Conservation (phyloP, 2,888 invertebrate species). For the Cataglyphis altisquamis region DNA sequence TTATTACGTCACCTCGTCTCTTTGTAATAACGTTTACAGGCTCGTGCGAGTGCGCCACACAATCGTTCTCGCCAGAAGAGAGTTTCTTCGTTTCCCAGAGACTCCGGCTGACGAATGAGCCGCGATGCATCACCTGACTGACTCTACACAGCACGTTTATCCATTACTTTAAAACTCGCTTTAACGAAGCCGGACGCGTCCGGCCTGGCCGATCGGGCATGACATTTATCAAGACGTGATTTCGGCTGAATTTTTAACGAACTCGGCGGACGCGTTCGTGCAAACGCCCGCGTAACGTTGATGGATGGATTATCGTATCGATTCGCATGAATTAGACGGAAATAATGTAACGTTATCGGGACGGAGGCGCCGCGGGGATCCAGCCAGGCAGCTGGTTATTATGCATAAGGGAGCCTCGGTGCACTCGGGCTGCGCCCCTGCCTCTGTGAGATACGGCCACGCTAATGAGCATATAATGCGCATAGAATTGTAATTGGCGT, state of each 20-base stretch:
- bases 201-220: conserved; percentile 22
- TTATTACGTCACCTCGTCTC: conserved; percentile 32
- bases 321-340: conserved; percentile 70
- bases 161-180: conserved; percentile 43
- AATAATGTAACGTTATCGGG: conserved; percentile 70
- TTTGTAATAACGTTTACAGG: conserved; percentile 50
- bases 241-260: conserved; percentile 73
- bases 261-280: conserved; percentile 40
- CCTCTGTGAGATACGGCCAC: conserved; percentile 56
- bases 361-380: conserved; percentile 46
- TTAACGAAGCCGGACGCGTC: conserved; percentile 24
- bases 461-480: conserved; percentile 74
- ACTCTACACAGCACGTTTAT: conserved; percentile 65
- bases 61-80: conserved; percentile 17
- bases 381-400: conserved; percentile 64
- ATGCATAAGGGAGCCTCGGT: conserved; percentile 67
- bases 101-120: conserved; percentile 64
- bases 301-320: conserved; percentile 73
- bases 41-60: conserved; percentile 11
- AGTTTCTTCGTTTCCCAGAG: conserved; percentile 55
- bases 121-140: conserved; percentile 68
- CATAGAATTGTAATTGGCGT: conserved; percentile 68
- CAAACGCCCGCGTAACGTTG: conserved; percentile 55
- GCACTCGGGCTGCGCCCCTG: conserved; percentile 41
- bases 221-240: conserved; percentile 76